Evolutionary conservation across 2,797 vertebrate genomes (phyloP).

Genomic region (Carcharodon carcharias): DNA sequence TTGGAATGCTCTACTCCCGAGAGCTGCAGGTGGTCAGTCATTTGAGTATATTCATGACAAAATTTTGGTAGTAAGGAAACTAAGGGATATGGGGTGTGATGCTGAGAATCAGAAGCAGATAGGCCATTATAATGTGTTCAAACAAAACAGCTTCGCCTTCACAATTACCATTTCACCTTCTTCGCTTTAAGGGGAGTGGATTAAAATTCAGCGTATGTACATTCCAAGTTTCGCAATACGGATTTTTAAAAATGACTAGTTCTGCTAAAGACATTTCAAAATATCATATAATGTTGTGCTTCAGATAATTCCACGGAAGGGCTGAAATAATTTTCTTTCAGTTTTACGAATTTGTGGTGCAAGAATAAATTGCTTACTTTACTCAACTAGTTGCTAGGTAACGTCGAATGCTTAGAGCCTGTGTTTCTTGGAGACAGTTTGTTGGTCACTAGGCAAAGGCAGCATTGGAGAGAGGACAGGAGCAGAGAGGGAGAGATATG

Average conservation of each 20-base stretch:
- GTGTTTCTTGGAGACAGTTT: neutral
- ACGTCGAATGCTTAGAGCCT: neutral
- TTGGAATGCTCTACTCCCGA: neutral
- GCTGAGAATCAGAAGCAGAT: too few relatives aligned
- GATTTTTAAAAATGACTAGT: neutral
- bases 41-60: neutral
- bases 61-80: too few relatives aligned
- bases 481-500: neutral
- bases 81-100: neutral
- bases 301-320: neutral
- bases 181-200: neutral
- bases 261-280: neutral
- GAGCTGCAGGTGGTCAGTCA: neutral
- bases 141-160: neutral
- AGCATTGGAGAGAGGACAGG: neutral
- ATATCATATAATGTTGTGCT: too few relatives aligned
- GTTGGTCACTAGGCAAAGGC: neutral
- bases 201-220: neutral
- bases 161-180: neutral
- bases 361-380: neutral
- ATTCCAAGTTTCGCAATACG: neutral
- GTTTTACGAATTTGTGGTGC: neutral
- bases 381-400: neutral
- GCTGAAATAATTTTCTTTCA: neutral
- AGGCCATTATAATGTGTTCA: neutral